These are phyloP conservation scores for Eustalomyia histrio DNA, from an alignment of 2,888 invertebrate species.

Conservation along the genomic window DNA sequence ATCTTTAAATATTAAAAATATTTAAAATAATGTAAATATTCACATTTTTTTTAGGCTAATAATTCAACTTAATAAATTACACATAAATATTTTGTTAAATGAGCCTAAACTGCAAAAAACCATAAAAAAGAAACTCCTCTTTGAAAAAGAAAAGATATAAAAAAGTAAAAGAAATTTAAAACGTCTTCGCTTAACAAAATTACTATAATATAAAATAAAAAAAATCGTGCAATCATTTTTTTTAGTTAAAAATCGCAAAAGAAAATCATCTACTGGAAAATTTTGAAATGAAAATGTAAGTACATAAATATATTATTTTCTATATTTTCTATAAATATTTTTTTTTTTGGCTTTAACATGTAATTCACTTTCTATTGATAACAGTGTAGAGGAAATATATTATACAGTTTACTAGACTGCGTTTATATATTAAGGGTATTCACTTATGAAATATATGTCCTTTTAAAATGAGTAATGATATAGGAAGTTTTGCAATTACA, in stretches of 20 bases:
- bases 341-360: constrained; percentile 13
- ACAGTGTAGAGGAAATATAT: background rate
- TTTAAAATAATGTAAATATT: constrained; percentile 63
- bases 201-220: constrained; percentile 35
- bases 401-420: background rate
- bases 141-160: constrained; percentile 20
- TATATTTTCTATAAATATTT: constrained; percentile 35
- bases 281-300: constrained; percentile 60
- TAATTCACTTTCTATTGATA: constrained; percentile 34
- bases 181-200: constrained; percentile 43
- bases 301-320: constrained; percentile 25
- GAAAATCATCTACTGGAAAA: constrained; percentile 42
- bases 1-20: constrained; percentile 48
- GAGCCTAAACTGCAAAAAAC: constrained; percentile 58
- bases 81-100: constrained; percentile 39
- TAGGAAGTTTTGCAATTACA: too few relatives aligned
- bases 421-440: background rate
- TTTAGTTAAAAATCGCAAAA: constrained; percentile 39
- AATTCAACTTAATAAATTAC: constrained; percentile 17
- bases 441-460: too few relatives aligned
- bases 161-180: background rate
- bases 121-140: constrained; percentile 30
- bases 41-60: constrained; percentile 47
- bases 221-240: constrained; percentile 59
- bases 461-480: too few relatives aligned